Percentiles rank a stretch among this genome's conserved stretches.
phyloP scores from a whole-genome alignment of 2,113 vertebrate genomes.

The Aptenodytes patagonicus region DNA sequence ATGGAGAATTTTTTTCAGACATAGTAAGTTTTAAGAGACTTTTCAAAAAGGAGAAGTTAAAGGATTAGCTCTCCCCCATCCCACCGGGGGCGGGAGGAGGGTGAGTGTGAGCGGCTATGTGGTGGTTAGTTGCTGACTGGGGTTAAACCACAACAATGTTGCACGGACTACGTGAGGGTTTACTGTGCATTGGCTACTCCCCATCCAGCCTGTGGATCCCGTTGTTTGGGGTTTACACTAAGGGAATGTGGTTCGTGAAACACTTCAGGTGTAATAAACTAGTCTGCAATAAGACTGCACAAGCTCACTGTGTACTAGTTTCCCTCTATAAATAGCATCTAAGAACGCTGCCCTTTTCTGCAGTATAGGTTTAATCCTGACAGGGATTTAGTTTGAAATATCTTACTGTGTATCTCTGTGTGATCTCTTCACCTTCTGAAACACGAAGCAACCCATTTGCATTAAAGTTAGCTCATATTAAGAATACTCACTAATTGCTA shows the following conservation, averaged over 20 bases:
- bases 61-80: background rate
- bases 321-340: background rate
- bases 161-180: background rate
- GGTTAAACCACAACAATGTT: background rate
- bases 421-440: background rate
- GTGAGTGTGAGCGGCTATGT: no score
- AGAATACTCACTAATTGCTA: background rate
- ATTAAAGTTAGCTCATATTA: background rate
- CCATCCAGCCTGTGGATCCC: no score
- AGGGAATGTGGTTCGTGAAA: background rate
- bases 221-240: accelerated
- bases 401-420: background rate
- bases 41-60: background rate
- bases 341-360: background rate
- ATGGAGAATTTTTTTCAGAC: background rate
- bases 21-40: background rate
- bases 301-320: background rate
- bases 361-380: background rate
- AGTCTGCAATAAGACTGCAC: background rate
- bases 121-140: no score
- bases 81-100: no score
- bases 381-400: background rate
- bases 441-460: background rate
- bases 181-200: background rate
- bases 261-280: background rate